Evolutionary conservation across 2,888 invertebrate genomes (phyloP).

Genomic region (Sinopyrophorus schimmeli): DNA sequence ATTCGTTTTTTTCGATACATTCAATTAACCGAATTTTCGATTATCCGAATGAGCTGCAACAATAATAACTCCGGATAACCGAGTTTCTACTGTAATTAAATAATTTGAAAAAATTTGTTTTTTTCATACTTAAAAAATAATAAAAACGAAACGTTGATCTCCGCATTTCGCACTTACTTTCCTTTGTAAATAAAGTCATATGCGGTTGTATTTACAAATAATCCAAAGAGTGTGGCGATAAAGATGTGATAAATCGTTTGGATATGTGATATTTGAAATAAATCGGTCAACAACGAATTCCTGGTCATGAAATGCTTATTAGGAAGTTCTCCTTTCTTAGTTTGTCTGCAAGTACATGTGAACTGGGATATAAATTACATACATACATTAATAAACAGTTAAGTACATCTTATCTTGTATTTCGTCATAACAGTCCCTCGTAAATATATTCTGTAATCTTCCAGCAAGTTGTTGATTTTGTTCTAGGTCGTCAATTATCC

Average conservation of each 20-base stretch:
- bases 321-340: conserved; percentile 48
- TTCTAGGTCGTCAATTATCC: conserved; percentile 10
- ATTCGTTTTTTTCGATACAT: no score
- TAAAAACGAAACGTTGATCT: no score
- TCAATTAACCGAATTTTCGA: no score
- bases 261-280: conserved; percentile 78
- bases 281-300: conserved; percentile 79
- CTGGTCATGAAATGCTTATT: conserved; percentile 71
- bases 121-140: no score
- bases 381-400: background rate
- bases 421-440: conserved; percentile 11
- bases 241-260: conserved; percentile 85
- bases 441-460: conserved; percentile 12
- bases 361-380: no score
- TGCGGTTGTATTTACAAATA: conserved; percentile 72
- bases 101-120: no score
- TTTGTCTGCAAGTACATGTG: conserved; percentile 17
- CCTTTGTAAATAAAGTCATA: conserved; percentile 75
- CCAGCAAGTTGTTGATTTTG: conserved; percentile 6
- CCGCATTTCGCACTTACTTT: conserved; percentile 68
- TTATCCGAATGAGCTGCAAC: no score
- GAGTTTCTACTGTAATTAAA: no score
- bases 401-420: conserved; percentile 17
- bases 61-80: no score
- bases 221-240: conserved; percentile 71